Conservation (phyloP, 2,888 invertebrate species). For the Lithophane leautieri region DNA sequence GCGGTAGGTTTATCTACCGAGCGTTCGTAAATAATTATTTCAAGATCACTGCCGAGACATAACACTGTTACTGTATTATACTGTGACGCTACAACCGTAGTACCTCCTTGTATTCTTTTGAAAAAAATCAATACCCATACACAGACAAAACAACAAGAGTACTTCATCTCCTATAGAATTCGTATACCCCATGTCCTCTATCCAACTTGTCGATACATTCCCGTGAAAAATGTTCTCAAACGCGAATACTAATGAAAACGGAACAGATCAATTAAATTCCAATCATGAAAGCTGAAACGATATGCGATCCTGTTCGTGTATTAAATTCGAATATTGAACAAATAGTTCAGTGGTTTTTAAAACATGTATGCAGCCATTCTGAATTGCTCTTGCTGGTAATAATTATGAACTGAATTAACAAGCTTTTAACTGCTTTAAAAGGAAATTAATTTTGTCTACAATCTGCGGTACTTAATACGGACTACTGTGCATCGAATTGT, state of each 20-base stretch:
- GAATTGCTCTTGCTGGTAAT: not conserved
- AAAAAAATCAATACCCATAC: not conserved
- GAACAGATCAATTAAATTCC: constrained; percentile 43
- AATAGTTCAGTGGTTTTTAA: constrained; percentile 10
- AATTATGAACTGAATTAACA: not conserved
- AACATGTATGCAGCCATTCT: constrained; percentile 19
- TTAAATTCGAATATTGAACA: constrained; percentile 31
- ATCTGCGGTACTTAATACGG: not conserved
- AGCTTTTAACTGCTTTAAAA: constrained; percentile 7
- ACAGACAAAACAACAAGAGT: not conserved
- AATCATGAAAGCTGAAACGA: constrained; percentile 36
- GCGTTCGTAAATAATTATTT: too few relatives aligned
- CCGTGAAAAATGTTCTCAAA: constrained; percentile 30
- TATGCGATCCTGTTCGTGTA: constrained; percentile 28
- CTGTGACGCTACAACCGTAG: not conserved
- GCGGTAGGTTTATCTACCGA: too few relatives aligned
- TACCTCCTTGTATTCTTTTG: not conserved
- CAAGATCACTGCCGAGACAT: too few relatives aligned
- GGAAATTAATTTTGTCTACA: constrained; percentile 9
- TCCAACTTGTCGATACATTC: constrained; percentile 17
- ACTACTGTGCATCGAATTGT: constrained; percentile 20
- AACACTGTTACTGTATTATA: too few relatives aligned
- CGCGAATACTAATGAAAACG: constrained; percentile 39
- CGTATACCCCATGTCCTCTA: not conserved
- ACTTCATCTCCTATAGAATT: constrained; percentile 14